Conservation (phyloP, 1,140 invertebrate species). For the Bilobella aurantiaca region DNA sequence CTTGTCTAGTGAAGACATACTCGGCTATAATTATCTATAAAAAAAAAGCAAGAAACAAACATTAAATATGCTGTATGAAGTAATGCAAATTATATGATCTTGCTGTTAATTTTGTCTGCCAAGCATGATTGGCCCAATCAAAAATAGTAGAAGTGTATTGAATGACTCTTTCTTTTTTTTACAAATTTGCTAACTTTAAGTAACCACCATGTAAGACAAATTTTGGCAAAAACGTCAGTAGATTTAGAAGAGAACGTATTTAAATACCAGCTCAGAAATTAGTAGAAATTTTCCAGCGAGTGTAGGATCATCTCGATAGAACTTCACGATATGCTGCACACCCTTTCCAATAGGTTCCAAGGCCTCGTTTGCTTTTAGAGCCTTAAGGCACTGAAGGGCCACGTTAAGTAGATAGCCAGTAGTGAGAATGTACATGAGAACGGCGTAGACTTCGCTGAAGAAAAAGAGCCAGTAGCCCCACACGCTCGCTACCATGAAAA, state of each 20-base stretch:
- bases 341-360: constrained; percentile 21
- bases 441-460: constrained; percentile 15
- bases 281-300: constrained; percentile 20
- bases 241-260: too few relatives aligned
- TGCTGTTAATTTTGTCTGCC: too few relatives aligned
- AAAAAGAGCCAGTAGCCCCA: background rate
- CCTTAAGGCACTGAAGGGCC: constrained; percentile 1
- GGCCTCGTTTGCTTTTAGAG: constrained; percentile 9
- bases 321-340: constrained; percentile 7
- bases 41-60: background rate
- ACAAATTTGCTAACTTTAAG: too few relatives aligned
- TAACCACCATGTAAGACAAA: too few relatives aligned
- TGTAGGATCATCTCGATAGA: constrained; percentile 13
- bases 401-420: constrained; percentile 19
- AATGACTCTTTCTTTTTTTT: background rate
- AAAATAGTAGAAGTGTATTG: background rate
- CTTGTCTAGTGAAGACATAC: constrained; percentile 5
- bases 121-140: background rate
- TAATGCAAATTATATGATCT: too few relatives aligned
- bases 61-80: too few relatives aligned
- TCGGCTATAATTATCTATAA: constrained; percentile 3
- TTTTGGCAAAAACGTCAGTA: too few relatives aligned
- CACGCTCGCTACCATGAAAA: background rate
- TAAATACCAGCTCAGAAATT: constrained; percentile 22
- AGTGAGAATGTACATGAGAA: constrained; percentile 6